Conservation (phyloP, 2,113 vertebrate genomes). For the Pardalotus punctatus region DNA sequence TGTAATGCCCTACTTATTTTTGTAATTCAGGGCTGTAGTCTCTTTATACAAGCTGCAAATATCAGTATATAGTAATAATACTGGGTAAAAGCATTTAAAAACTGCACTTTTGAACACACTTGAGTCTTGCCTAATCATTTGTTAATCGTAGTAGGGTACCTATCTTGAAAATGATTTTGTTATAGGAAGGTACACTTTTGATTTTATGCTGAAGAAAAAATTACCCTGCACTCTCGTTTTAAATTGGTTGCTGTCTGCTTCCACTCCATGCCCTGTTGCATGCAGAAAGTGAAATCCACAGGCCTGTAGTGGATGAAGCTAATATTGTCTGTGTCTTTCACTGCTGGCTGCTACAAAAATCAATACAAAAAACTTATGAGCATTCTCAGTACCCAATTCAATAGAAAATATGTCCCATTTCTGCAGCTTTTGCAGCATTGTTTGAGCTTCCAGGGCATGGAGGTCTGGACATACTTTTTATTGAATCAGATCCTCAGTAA, state of each 20-base stretch:
- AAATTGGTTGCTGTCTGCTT: not conserved
- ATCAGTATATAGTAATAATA: not conserved
- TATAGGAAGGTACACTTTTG: not conserved
- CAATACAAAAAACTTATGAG: slow-evolving; percentile 70
- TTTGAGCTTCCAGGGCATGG: slow-evolving; percentile 66
- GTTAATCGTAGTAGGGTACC: not conserved
- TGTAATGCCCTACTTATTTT: not conserved
- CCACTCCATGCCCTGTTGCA: slow-evolving; percentile 12
- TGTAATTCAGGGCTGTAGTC: not conserved
- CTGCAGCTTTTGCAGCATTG: slow-evolving; percentile 57
- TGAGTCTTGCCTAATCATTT: not conserved
- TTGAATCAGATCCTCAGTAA: slow-evolving; percentile 67
- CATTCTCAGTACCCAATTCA: slow-evolving; percentile 60
- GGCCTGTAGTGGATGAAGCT: slow-evolving; percentile 37
- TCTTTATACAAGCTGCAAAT: not conserved
- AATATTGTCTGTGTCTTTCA: slow-evolving; percentile 67
- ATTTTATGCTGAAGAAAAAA: not conserved
- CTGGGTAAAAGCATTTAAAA: not conserved
- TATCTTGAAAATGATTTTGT: not conserved
- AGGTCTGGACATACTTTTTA: slow-evolving; percentile 67
- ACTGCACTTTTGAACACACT: not conserved
- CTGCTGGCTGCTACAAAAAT: slow-evolving; percentile 66
- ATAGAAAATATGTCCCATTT: slow-evolving; percentile 70
- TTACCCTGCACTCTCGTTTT: not conserved
- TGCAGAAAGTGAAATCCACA: slow-evolving; percentile 50